A percentile compares a stretch with the other conserved stretches of the same genome.
These are phyloP conservation scores for Anoura caudifer DNA, from an alignment of 2,113 vertebrate species.

Conservation along the genomic window DNA sequence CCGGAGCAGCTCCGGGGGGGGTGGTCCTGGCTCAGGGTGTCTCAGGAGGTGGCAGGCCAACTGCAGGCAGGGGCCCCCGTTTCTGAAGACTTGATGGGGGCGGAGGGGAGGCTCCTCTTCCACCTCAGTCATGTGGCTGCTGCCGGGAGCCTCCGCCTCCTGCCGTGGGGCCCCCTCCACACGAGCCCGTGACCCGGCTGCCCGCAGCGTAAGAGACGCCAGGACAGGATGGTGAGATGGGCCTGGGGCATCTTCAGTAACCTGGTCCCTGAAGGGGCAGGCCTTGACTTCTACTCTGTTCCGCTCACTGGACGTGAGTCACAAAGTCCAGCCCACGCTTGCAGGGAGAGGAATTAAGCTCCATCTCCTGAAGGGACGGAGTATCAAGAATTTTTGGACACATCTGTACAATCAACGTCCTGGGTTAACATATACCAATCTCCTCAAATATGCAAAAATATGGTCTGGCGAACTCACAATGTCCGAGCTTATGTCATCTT, in stretches of 20 bases:
- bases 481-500: background rate
- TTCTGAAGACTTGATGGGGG: background rate
- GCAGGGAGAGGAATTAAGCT: background rate
- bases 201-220: background rate
- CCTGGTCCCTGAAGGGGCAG: background rate
- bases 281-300: background rate
- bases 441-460: too few relatives aligned
- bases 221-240: background rate
- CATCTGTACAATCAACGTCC: background rate
- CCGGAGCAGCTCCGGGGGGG: background rate
- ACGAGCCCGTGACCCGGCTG: background rate
- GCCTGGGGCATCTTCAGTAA: background rate
- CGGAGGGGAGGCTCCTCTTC: background rate
- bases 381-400: background rate
- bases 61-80: too few relatives aligned
- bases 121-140: rapidly evolving
- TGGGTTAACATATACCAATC: background rate
- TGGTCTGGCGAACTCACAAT: background rate
- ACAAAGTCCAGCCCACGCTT: background rate
- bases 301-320: background rate
- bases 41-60: background rate
- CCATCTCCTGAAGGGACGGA: background rate
- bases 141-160: background rate
- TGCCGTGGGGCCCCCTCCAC: rapidly evolving
- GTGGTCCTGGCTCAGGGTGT: background rate